phyloP scores from a whole-genome alignment of 2,113 vertebrate genomes.

The Struthio camelus region DNA sequence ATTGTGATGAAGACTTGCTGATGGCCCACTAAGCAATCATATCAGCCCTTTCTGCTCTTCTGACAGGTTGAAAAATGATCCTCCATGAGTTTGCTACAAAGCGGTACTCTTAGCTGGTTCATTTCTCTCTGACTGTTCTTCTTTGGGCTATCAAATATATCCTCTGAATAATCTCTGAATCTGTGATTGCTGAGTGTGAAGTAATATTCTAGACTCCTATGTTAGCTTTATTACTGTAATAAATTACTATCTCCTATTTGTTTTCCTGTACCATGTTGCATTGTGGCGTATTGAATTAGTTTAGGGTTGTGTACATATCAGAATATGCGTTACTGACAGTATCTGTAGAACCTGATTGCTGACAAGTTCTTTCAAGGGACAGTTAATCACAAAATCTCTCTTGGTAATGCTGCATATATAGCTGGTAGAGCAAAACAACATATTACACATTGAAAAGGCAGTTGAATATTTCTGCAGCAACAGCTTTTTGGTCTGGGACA shows the following conservation, averaged over 20 bases:
- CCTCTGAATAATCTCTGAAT: neutral
- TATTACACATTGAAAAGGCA: neutral
- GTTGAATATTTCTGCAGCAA: neutral
- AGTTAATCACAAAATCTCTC: neutral
- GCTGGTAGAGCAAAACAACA: neutral
- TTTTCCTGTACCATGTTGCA: neutral
- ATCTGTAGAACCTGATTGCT: neutral
- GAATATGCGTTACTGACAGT: neutral
- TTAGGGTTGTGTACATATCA: neutral
- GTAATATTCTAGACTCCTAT: neutral
- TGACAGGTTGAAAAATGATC: neutral
- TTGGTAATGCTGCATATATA: neutral
- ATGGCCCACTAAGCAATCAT: neutral
- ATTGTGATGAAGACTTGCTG: neutral
- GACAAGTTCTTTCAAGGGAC: neutral
- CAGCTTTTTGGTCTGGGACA: neutral
- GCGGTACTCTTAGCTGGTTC: neutral
- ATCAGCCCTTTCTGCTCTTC: neutral
- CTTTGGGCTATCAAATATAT: neutral
- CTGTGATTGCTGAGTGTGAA: neutral
- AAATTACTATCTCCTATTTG: neutral
- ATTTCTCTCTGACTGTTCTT: neutral
- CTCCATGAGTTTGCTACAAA: rapidly evolving
- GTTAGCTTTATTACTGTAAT: neutral
- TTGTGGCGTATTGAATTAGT: neutral